These are phyloP conservation scores for Heterohyrax brucei DNA, from an alignment of 2,797 vertebrate genomes.

Conservation along the genomic window DNA sequence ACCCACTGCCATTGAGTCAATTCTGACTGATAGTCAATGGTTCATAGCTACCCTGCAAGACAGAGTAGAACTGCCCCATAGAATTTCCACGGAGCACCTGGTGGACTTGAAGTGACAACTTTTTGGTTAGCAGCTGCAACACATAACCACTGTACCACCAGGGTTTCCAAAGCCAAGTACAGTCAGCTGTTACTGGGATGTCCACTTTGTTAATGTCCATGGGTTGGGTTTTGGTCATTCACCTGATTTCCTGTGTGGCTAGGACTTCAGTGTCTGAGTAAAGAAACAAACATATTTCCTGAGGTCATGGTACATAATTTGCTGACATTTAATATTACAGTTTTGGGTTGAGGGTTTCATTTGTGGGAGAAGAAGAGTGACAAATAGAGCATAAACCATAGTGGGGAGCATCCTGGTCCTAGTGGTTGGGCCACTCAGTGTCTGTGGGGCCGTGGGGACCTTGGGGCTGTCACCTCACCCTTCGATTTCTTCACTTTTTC, in stretches of 20 bases:
- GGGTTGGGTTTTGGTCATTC: slow-evolving; percentile 33
- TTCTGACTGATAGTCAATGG: too few species aligned
- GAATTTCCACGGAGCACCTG: too few species aligned
- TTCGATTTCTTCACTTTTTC: neutral
- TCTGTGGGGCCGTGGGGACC: neutral
- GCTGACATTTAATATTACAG: neutral
- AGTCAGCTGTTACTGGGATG: neutral
- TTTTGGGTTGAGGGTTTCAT: neutral
- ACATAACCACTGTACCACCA: too few species aligned
- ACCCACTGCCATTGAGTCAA: too few species aligned
- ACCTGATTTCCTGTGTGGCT: neutral
- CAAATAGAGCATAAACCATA: neutral
- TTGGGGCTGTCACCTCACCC: neutral
- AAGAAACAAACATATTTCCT: slow-evolving; percentile 39
- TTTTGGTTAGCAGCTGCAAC: too few species aligned
- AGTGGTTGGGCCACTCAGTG: neutral
- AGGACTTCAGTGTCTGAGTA: neutral
- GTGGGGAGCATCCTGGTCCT: neutral
- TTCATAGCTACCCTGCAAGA: too few species aligned
- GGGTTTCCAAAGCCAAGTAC: too few species aligned
- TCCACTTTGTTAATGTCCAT: neutral
- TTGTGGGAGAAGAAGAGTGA: neutral
- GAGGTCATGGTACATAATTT: neutral
- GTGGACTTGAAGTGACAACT: too few species aligned
- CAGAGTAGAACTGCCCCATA: too few species aligned